These are phyloP conservation scores for Caenorhabditis zanzibari DNA, from an alignment of 2,888 invertebrate genomes.

Conservation along the genomic window DNA sequence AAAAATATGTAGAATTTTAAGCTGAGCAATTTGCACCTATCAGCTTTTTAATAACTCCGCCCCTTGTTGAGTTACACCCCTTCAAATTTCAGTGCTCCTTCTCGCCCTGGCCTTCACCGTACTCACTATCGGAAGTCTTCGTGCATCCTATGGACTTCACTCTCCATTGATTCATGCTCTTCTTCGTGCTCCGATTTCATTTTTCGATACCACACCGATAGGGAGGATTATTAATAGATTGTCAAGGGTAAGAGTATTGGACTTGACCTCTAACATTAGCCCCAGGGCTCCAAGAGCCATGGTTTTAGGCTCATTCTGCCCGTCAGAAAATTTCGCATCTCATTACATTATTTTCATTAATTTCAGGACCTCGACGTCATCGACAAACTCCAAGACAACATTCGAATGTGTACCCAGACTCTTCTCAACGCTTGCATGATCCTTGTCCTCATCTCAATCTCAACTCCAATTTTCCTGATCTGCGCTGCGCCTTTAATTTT, in stretches of 20 bases:
- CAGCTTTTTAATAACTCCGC: neutral
- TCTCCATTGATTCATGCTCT: conserved; percentile 79
- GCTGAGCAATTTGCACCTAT: neutral
- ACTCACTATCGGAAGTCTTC: conserved; percentile 67
- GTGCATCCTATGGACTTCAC: conserved; percentile 79
- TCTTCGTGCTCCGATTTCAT: conserved; percentile 82
- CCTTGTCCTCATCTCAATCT: conserved; percentile 67
- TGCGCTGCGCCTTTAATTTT: conserved; percentile 71
- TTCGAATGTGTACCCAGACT: conserved; percentile 71
- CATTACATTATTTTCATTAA: no score
- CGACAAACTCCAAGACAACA: conserved; percentile 73
- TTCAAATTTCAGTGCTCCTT: conserved; percentile 67
- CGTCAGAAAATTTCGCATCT: no score
- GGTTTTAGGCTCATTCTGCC: no score
- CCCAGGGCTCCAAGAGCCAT: no score
- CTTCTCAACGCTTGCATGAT: conserved; percentile 68
- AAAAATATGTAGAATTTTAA: conserved; percentile 4
- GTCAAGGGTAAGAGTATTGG: conserved; percentile 41
- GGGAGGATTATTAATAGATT: conserved; percentile 83
- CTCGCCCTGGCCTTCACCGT: conserved; percentile 68
- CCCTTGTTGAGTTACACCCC: neutral
- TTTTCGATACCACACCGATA: conserved; percentile 83
- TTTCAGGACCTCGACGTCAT: conserved; percentile 78
- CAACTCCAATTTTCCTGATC: conserved; percentile 74
- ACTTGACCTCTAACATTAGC: no score